Base-by-base conservation (phyloP, 2,888 invertebrate species). In the Lasioglossum calceatum region DNA sequence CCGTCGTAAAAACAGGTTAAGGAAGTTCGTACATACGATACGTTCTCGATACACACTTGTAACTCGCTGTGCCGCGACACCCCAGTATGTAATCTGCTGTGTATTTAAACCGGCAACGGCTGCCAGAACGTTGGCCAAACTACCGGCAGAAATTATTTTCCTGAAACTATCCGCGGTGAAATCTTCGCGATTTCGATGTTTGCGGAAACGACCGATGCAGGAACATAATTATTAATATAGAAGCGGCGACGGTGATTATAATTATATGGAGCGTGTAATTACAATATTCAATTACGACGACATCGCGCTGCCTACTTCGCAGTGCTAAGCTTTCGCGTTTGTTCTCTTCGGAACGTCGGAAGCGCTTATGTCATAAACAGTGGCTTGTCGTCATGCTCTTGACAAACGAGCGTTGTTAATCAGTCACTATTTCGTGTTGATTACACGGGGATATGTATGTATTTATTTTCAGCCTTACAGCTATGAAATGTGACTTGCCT, bases 1-100 rank as follows among this genome's bases (percentile, higher is more conserved):
- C n/a, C 44, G 32, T 19, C 14, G 39, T 81, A 54, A 79, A 86
- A 83, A 79, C 54, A 88, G 73, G 86, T 71, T 61, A 81, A 79
- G 64, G 50, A 88, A 67, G 72, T 77, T 50, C 27, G 70, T 70
- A 39, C 39, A 32, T 8, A 8, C 23, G 67, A 32, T 19, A 36
- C 36, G 67, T 32, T 39, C 23, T 39, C 70, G 70, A 70, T 70
- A 12, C 39, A 42, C n/a, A n/a, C n/a, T 36, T 23, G 70, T 70
- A 36, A 10, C 70, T 23, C 19, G 19, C 10, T 23, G 36, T 4
- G 3, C 23, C 39, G 5, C 27, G 61, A 32, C 61, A 70, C 70
- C 39, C 39, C 10, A 1, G 39, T 4, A 36, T 36, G 4, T 39
- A 70, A 70, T 70, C 39, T 70, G 70, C 23, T n/a, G 39, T n/a